A percentile compares a stretch with the other conserved stretches of the same genome.
These are phyloP conservation scores for Morpho helenor DNA, from an alignment of 2,888 invertebrate genomes.

Conservation along the genomic window DNA sequence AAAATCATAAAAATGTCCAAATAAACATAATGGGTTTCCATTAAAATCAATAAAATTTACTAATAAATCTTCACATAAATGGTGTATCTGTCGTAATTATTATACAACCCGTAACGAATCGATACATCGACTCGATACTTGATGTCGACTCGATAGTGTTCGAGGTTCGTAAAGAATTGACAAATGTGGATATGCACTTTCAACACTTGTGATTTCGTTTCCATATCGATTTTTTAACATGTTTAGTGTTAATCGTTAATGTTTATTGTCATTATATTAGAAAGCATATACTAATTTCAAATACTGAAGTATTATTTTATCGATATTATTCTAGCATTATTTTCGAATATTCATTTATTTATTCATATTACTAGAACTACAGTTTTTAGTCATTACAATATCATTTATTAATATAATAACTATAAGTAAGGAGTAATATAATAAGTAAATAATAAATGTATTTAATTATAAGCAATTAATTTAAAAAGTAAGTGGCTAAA, in stretches of 20 bases:
- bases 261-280: not conserved
- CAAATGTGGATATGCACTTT: slow-evolving; percentile 23
- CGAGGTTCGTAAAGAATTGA: slow-evolving; percentile 21
- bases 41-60: slow-evolving; percentile 32
- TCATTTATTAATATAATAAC: too few species aligned
- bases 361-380: too few species aligned
- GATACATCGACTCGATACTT: slow-evolving; percentile 19
- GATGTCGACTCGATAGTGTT: too few species aligned
- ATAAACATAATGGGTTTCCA: slow-evolving; percentile 25
- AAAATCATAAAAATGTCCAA: slow-evolving; percentile 21
- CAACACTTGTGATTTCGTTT: slow-evolving; percentile 11
- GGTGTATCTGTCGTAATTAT: slow-evolving; percentile 27
- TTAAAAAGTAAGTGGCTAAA: too few species aligned
- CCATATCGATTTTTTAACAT: slow-evolving; percentile 8
- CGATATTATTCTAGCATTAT: too few species aligned
- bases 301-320: too few species aligned
- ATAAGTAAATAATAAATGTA: too few species aligned
- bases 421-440: too few species aligned
- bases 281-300: too few species aligned
- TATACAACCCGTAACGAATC: slow-evolving; percentile 28
- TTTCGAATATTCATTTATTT: too few species aligned
- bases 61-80: slow-evolving; percentile 31
- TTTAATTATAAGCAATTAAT: too few species aligned
- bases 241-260: not conserved
- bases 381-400: too few species aligned